Evolutionary conservation across 2,888 invertebrate species (phyloP).

Genomic region (Tricholauxania praeusta): DNA sequence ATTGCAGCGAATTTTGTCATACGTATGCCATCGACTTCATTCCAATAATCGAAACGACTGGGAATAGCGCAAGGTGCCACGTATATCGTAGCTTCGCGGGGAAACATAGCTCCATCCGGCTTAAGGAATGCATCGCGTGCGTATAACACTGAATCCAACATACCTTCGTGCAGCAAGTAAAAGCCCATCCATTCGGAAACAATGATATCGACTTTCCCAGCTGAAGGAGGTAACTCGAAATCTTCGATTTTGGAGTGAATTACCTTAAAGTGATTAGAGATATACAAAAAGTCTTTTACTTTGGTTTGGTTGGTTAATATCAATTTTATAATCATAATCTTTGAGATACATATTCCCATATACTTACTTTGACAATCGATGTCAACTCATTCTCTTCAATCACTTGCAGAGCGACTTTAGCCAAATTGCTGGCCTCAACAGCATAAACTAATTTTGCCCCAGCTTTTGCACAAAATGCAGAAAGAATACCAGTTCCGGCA

Average conservation of each 20-base stretch:
- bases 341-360: too few species aligned
- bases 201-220: slow-evolving; percentile 85
- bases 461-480: slow-evolving; percentile 87
- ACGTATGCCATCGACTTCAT: slow-evolving; percentile 81
- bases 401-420: slow-evolving; percentile 74
- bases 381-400: slow-evolving; percentile 79
- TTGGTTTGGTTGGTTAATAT: neutral
- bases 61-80: slow-evolving; percentile 71
- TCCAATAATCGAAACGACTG: slow-evolving; percentile 80
- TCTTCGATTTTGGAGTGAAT: slow-evolving; percentile 68
- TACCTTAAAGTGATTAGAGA: slow-evolving; percentile 62
- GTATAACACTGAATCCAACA: slow-evolving; percentile 89
- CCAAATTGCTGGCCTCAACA: slow-evolving; percentile 83
- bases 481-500: slow-evolving; percentile 89
- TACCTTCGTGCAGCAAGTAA: slow-evolving; percentile 93
- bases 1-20: slow-evolving; percentile 77
- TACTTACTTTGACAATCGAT: slow-evolving; percentile 74
- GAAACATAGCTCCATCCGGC: slow-evolving; percentile 80
- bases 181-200: slow-evolving; percentile 99
- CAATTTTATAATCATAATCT: neutral
- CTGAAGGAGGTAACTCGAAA: slow-evolving; percentile 72
- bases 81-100: slow-evolving; percentile 74
- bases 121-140: slow-evolving; percentile 87
- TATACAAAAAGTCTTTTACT: too few species aligned
- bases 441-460: slow-evolving; percentile 91